phyloP scores from a whole-genome alignment of 2,797 vertebrate species.

The Scleropages formosus region DNA sequence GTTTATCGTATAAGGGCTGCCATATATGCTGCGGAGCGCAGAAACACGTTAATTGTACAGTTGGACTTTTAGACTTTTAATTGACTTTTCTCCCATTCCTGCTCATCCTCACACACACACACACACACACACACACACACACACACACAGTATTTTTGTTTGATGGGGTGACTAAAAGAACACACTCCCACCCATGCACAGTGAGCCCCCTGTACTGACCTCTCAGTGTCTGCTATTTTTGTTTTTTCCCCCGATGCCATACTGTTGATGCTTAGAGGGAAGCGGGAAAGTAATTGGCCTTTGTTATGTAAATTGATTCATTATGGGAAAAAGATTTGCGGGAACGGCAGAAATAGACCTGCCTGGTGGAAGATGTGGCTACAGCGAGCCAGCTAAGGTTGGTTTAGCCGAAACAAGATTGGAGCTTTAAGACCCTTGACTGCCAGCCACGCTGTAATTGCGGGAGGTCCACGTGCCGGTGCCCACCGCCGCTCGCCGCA shows the following conservation, averaged over 20 bases:
- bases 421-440: background rate
- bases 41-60: background rate
- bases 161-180: background rate
- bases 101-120: slow-evolving; percentile 43
- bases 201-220: background rate
- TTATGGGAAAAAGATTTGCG: slow-evolving; percentile 12
- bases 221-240: background rate
- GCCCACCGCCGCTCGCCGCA: background rate
- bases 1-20: slow-evolving; percentile 71
- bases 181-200: too few species aligned
- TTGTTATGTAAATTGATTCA: slow-evolving; percentile 12
- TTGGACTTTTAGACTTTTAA: slow-evolving; percentile 37
- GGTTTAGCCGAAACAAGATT: background rate
- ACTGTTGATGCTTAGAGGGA: background rate
- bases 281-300: background rate
- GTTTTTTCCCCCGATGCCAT: background rate
- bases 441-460: background rate
- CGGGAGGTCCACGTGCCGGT: background rate
- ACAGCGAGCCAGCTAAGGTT: too few species aligned
- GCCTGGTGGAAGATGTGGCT: background rate
- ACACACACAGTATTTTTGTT: too few species aligned
- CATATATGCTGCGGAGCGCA: slow-evolving; percentile 59
- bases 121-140: too few species aligned
- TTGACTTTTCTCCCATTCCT: slow-evolving; percentile 52
- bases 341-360: slow-evolving; percentile 5